phyloP scores from a whole-genome alignment of 2,113 vertebrate genomes.

The Tenrec ecaudatus region DNA sequence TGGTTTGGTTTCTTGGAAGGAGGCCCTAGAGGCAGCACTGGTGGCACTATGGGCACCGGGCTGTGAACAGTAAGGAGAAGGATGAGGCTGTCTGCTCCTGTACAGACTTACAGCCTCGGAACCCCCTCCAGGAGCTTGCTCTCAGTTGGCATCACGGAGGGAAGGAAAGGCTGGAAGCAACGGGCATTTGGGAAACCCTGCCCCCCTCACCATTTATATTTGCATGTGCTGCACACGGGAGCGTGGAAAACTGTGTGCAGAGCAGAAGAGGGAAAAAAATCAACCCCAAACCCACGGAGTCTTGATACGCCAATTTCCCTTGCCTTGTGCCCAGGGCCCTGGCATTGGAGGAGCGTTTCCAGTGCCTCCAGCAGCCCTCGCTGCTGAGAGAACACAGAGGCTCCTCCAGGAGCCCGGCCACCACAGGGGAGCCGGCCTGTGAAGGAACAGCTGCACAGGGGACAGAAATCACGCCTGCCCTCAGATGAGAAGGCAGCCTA shows the following conservation, averaged over 20 bases:
- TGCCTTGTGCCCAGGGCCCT: background rate
- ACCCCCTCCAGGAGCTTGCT: no score
- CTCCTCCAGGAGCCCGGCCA: background rate
- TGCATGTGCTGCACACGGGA: background rate
- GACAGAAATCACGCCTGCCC: conserved; percentile 61
- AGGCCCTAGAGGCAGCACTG: no score
- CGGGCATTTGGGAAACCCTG: background rate
- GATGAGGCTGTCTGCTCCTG: no score
- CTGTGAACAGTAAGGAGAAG: no score
- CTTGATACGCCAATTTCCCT: conserved; percentile 3
- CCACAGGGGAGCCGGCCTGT: background rate
- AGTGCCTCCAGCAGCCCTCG: background rate
- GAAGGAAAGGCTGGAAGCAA: background rate
- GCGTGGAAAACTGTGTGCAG: background rate
- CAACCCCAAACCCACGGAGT: background rate
- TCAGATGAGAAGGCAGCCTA: conserved; percentile 28
- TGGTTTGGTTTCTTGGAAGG: no score
- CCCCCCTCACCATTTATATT: background rate
- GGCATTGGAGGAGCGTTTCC: background rate
- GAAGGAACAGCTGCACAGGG: conserved; percentile 35
- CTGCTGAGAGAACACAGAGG: accelerated
- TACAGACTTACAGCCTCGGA: no score
- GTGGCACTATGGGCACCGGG: no score
- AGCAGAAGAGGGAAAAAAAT: background rate
- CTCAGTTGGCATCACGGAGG: no score